A percentile compares a stretch with the other conserved stretches of the same genome.
Conservation (phyloP, 2,888 invertebrate genomes). For the Andrena flavipes region DNA sequence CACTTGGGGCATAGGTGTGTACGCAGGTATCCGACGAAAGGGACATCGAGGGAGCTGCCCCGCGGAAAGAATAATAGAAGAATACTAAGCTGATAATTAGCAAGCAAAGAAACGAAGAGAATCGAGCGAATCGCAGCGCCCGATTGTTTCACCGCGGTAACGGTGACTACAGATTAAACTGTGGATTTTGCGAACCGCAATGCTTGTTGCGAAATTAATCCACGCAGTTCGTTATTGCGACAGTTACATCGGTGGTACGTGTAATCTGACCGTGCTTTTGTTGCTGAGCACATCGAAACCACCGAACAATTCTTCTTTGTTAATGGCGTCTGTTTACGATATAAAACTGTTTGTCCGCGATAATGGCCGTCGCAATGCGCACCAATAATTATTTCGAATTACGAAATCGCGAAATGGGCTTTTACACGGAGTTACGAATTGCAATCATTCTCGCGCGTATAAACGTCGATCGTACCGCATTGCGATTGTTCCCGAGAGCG, state of each 20-base stretch:
- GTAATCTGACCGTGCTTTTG: conserved; percentile 73
- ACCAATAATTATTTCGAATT: conserved; percentile 76
- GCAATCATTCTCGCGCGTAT: conserved; percentile 73
- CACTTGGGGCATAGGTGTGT: too few species aligned
- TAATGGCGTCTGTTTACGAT: conserved; percentile 75
- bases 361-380: conserved; percentile 75
- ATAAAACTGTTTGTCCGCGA: conserved; percentile 76
- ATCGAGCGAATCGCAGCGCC: conserved; percentile 25
- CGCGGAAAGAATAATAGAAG: not conserved
- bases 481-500: conserved; percentile 66
- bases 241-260: conserved; percentile 69
- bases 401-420: conserved; percentile 75
- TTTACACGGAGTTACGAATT: conserved; percentile 73
- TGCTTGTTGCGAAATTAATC: conserved; percentile 72
- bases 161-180: conserved; percentile 68
- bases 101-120: not conserved
- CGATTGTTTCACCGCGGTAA: conserved; percentile 56
- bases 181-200: conserved; percentile 65
- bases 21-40: too few species aligned
- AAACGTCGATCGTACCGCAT: conserved; percentile 71
- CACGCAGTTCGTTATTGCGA: conserved; percentile 73
- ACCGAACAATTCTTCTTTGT: conserved; percentile 74
- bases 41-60: not conserved
- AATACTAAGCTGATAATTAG: not conserved
- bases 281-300: conserved; percentile 73